Conservation (phyloP, 2,113 vertebrate species). For the Syngnathoides biaculeatus region DNA sequence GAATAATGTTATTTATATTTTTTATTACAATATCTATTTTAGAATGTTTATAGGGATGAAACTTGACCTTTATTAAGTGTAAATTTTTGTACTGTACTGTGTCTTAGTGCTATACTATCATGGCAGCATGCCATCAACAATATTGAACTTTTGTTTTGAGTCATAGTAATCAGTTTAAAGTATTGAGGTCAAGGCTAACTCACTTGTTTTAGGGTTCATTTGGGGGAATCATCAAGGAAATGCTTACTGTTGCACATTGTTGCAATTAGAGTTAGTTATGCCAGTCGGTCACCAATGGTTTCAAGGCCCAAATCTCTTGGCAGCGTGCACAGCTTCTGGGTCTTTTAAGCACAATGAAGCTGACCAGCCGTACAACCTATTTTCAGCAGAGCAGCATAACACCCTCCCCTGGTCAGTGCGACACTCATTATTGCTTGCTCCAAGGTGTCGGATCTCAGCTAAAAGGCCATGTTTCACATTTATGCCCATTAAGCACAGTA, state of each 20-base stretch:
- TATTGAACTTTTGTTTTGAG: not conserved
- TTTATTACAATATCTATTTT: too few relatives aligned
- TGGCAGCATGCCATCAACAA: not conserved
- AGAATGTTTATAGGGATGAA: too few relatives aligned
- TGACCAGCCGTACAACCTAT: slow-evolving; percentile 14
- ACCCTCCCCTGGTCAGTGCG: slow-evolving; percentile 12
- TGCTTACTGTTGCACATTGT: slow-evolving; percentile 2
- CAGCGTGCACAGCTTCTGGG: slow-evolving; percentile 14
- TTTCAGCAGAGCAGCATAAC: slow-evolving; percentile 23
- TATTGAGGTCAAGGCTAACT: not conserved
- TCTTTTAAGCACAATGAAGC: slow-evolving; percentile 18
- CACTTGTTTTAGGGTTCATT: not conserved
- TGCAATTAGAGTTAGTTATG: not conserved
- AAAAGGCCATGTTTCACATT: slow-evolving; percentile 57
- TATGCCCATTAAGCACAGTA: slow-evolving; percentile 46
- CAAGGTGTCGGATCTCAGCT: slow-evolving; percentile 50
- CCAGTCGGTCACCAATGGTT: not conserved
- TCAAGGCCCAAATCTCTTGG: slow-evolving; percentile 13
- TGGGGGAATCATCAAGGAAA: not conserved
- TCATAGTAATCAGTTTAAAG: not conserved
- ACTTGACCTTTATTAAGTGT: too few relatives aligned
- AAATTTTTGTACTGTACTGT: too few relatives aligned
- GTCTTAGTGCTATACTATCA: not conserved
- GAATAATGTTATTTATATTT: too few relatives aligned
- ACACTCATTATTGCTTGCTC: slow-evolving; percentile 43